phyloP scores from a whole-genome alignment of 2,888 invertebrate species.

The Drosophila anceps region DNA sequence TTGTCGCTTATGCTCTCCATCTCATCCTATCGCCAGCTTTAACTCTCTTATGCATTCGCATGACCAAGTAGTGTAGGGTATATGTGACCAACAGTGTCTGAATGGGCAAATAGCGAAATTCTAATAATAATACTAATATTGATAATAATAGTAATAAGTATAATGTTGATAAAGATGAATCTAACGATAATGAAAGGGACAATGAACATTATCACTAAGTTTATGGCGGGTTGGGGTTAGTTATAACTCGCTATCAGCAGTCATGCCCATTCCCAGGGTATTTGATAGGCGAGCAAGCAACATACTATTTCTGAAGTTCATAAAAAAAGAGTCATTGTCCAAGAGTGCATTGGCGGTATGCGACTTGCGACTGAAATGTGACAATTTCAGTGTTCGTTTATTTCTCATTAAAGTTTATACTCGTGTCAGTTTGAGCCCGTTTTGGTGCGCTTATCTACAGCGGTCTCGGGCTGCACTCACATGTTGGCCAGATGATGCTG shows the following conservation, averaged over 20 bases:
- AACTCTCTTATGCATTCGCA: conserved; percentile 25
- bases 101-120: background rate
- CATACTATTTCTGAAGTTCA: background rate
- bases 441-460: conserved; percentile 62
- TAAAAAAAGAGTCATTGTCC: conserved; percentile 22
- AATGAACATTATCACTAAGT: background rate
- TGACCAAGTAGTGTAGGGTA: conserved; percentile 10
- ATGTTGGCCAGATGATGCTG: conserved; percentile 32
- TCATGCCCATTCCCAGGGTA: background rate
- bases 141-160: background rate
- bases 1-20: background rate
- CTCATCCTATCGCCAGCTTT: conserved; percentile 2
- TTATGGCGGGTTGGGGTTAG: no score
- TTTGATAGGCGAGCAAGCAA: background rate
- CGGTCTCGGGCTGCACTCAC: conserved; percentile 23
- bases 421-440: conserved; percentile 61
- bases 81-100: conserved; percentile 12
- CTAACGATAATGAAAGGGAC: background rate
- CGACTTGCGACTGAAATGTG: conserved; percentile 54
- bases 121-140: background rate
- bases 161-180: background rate
- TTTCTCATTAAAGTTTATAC: conserved; percentile 63
- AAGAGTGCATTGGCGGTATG: conserved; percentile 24
- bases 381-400: conserved; percentile 65
- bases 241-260: no score